Conservation (phyloP, 2,113 vertebrate genomes). For the Camelus dromedarius region DNA sequence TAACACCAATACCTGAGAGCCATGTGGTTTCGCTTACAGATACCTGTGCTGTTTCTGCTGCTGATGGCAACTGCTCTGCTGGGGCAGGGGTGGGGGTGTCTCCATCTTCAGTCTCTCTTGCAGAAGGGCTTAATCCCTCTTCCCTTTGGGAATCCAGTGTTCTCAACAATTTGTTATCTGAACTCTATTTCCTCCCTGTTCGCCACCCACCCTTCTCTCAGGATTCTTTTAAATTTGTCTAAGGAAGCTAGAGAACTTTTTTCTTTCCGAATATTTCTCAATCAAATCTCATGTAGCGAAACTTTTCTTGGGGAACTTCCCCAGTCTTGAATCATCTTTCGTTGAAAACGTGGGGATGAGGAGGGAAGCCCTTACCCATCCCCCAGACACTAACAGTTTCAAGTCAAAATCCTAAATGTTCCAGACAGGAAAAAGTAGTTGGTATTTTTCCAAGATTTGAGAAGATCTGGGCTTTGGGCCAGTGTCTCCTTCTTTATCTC, state of each 20-base stretch:
- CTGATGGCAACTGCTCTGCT: neutral
- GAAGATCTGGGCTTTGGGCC: conserved; percentile 46
- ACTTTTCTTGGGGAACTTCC: neutral
- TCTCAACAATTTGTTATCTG: conserved; percentile 11
- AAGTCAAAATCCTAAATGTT: conserved; percentile 52
- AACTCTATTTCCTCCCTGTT: neutral
- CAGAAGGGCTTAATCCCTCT: neutral
- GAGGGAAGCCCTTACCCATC: neutral
- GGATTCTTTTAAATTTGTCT: neutral
- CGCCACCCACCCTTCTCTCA: neutral
- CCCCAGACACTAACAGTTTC: neutral
- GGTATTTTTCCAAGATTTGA: conserved; percentile 50
- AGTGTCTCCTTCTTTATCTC: conserved; percentile 58
- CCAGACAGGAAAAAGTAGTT: conserved; percentile 48
- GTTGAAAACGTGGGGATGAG: neutral
- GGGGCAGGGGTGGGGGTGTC: neutral
- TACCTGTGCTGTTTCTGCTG: neutral
- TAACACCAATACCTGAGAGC: neutral
- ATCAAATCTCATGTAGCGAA: conserved; percentile 37
- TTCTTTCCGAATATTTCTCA: conserved; percentile 41
- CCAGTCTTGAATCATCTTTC: conserved; percentile 36
- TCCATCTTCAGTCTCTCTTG: neutral
- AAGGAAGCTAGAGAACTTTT: neutral
- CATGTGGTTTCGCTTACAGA: neutral
- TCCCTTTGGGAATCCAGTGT: neutral